Evolutionary conservation across 2,888 invertebrate species (phyloP).

Genomic region (Aphodius sticticus): DNA sequence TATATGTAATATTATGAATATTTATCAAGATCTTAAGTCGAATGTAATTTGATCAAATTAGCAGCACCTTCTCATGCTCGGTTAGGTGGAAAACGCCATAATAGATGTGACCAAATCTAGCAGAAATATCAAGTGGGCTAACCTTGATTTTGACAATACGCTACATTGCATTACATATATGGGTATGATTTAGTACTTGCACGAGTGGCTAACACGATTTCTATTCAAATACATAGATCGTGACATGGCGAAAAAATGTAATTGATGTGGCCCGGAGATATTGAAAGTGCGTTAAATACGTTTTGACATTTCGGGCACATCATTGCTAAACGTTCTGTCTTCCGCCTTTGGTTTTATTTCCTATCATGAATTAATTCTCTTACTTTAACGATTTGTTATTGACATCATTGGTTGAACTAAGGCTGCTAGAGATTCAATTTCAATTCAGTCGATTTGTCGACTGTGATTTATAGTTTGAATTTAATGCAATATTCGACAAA

Average conservation of each 20-base stretch:
- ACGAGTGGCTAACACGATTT: neutral
- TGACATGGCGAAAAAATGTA: neutral
- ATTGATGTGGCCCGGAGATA: neutral
- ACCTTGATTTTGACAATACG: neutral
- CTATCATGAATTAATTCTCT: neutral
- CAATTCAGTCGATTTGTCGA: neutral
- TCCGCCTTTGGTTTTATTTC: neutral
- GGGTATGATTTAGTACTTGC: neutral
- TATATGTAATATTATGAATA: neutral
- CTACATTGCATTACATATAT: neutral
- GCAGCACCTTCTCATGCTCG: neutral
- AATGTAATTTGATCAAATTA: neutral
- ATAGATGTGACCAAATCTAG: neutral
- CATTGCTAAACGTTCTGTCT: neutral
- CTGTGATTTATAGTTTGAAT: neutral
- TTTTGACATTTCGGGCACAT: constrained; percentile 4
- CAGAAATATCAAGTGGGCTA: neutral
- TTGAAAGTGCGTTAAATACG: constrained; percentile 4
- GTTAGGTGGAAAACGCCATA: neutral
- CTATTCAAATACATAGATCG: neutral
- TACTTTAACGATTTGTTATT: neutral
- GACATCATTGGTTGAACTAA: neutral
- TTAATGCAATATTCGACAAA: neutral
- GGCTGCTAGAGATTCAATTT: neutral
- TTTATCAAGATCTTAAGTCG: neutral